Evolutionary conservation across 2,797 vertebrate genomes (phyloP).

Genomic region (Malacoctenus gilli): DNA sequence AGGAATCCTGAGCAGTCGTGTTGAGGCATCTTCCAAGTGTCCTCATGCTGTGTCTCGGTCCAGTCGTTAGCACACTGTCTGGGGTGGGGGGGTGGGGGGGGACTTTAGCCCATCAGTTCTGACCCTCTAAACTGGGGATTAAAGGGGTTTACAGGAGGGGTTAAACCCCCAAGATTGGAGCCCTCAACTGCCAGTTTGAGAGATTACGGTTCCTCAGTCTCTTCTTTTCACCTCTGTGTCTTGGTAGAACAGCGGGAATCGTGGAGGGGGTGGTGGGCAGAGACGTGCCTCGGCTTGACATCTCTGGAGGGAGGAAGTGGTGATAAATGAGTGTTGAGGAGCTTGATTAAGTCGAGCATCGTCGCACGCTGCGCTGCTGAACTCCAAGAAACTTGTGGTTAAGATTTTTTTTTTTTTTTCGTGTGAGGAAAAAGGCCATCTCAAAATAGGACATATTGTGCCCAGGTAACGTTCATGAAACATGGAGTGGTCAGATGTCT

Average conservation of each 20-base stretch:
- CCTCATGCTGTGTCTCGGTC: constrained; percentile 31
- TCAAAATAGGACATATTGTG: constrained; percentile 1
- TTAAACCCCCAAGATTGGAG: constrained; percentile 65
- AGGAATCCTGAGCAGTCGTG: constrained; percentile 7
- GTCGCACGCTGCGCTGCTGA: constrained; percentile 38
- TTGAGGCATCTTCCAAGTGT: constrained; percentile 4
- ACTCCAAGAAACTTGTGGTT: constrained; percentile 17
- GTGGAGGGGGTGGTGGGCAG: constrained; percentile 43
- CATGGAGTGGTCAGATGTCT: constrained; percentile 56
- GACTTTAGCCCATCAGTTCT: constrained; percentile 67
- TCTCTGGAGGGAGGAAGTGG: constrained; percentile 55
- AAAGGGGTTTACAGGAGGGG: constrained; percentile 62
- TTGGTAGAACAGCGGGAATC: constrained; percentile 42
- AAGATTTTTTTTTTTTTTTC: constrained; percentile 27
- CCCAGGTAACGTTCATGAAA: constrained; percentile 33
- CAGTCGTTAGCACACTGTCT: constrained; percentile 34
- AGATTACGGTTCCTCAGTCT: constrained; percentile 65
- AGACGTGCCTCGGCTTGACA: constrained; percentile 64
- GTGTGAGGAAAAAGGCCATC: no score
- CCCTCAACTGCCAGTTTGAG: constrained; percentile 55
- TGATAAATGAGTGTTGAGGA: constrained; percentile 61
- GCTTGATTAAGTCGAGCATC: constrained; percentile 54
- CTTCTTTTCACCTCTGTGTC: constrained; percentile 72
- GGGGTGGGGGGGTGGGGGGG: no score
- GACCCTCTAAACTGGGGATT: constrained; percentile 69